Evolutionary conservation across 1,140 invertebrate genomes (phyloP), one percentile per base, ranked within the genome.

Genomic region (Carposina sasakii): DNA sequence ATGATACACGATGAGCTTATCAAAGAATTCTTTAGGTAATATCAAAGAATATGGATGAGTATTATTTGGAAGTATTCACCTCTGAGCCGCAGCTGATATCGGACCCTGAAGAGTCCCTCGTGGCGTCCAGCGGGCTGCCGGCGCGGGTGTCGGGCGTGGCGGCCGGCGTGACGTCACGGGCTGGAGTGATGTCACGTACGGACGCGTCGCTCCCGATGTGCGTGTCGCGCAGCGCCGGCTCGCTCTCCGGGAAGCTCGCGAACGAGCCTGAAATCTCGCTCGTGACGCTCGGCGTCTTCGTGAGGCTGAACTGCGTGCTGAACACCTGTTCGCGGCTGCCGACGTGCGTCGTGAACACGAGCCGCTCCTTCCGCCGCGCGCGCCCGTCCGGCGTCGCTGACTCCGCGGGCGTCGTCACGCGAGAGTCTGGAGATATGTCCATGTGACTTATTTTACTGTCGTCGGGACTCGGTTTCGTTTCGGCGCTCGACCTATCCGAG

Each of bases 31-130:
- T n/a, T n/a, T n/a, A n/a, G n/a, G n/a, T n/a, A n/a, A n/a, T n/a
- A n/a, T n/a, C n/a, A n/a, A n/a, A n/a, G n/a, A n/a, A n/a, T n/a
- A n/a, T n/a, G n/a, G n/a, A n/a, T n/a, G n/a, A n/a, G n/a, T n/a
- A n/a, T n/a, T n/a, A n/a, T n/a, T n/a, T n/a, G n/a, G n/a, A n/a
- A n/a, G n/a, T n/a, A n/a, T n/a, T 64, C 42, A 3, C 58, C 40
- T 16, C 64, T 15, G 89, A 85, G 58, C 92, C 92, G 0, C 89
- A 91, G 60, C 91, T 92, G 8, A 88, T 79, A 67, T 94, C 93
- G 1, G 92, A 94, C 57, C 91, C 93, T 0, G 93, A 94, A n/a
- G 92, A 94, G 54, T 91, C 91, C 4, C 59, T 51, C 5, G 57
- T 57, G 2, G 37, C 23, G 2, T 66, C 63, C n/a, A 85, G 61